Conservation (phyloP, 1,140 invertebrate species). For the Drosophila ercepeae region DNA sequence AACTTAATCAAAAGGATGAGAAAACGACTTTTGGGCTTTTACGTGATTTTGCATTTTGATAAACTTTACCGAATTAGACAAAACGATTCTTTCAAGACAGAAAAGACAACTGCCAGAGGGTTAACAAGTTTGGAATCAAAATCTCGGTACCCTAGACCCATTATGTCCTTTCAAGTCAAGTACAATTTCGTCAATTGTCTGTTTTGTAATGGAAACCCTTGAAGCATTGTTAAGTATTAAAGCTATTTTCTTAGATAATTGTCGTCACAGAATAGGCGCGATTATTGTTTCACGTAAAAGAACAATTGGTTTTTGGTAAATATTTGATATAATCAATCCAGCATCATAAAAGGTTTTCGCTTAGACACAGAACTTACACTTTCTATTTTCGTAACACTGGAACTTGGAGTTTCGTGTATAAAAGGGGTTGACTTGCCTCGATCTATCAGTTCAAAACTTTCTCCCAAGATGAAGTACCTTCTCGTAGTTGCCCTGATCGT, state of each 20-base stretch:
- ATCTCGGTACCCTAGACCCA: too few relatives aligned
- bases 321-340: neutral
- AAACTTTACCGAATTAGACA: too few relatives aligned
- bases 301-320: neutral
- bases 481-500: conserved; percentile 1
- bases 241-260: neutral
- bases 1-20: neutral
- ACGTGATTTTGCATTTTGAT: too few relatives aligned
- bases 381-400: neutral
- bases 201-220: neutral
- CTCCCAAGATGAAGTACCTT: conserved; percentile 17
- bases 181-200: neutral
- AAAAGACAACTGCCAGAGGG: too few relatives aligned
- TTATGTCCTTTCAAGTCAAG: too few relatives aligned
- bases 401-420: neutral
- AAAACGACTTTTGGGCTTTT: too few relatives aligned
- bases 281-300: too few relatives aligned
- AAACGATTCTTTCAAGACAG: too few relatives aligned
- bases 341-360: neutral
- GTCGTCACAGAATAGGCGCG: neutral
- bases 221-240: neutral
- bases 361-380: neutral
- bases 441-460: neutral
- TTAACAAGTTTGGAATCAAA: too few relatives aligned
- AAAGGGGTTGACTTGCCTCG: neutral